Evolutionary conservation across 2,888 invertebrate species (phyloP), one percentile per base, ranked within the genome.

Genomic region (Heliconius charithonia): DNA sequence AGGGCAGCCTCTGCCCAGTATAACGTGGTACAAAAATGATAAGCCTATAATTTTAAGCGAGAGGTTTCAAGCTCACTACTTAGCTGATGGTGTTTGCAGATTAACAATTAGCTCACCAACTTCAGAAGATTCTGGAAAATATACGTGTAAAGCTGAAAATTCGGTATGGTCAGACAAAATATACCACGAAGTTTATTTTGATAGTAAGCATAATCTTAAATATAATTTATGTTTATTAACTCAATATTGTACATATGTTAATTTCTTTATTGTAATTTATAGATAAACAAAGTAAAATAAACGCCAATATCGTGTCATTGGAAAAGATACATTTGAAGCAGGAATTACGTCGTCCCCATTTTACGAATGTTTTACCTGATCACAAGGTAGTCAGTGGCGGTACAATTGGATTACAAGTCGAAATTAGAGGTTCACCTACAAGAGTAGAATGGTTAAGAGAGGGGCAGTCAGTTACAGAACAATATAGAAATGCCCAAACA

Each of bases 341-440:
- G 73, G 95, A 94, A 86, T 95, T 95, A n/a, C 93, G 96, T 70
- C 95, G 96, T 81, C 97, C 97, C 1, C 96, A 96, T 85, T 97
- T 97, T 85, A 95, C 96, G 0, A 96, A 95, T 80, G 96, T 97
- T 0, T 89, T 97, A 37, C 96, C 96, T 0, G 97, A 97, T 86
- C 96, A 97, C 86, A 96, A 96, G 77, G 97, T 98, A 0, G 96
- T 97, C 6, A 94, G 95, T 79, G 98, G 98, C 0, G 98, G 98
- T 62, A 97, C 97, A 0, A 96, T 97, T 81, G 98, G 97, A 4
- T 95, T 98, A 29, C 97, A 98, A 89, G 97, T 98, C 0, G 97
- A 97, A 89, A 96, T 97, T 59, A 96, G 96, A 88, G 97, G 97
- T 86, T 93, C 93, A 29, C 96, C 96, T 22, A 96, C 97, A 13